Base-by-base conservation (phyloP, 2,888 invertebrate genomes). In the Drosophila mercatorum region DNA sequence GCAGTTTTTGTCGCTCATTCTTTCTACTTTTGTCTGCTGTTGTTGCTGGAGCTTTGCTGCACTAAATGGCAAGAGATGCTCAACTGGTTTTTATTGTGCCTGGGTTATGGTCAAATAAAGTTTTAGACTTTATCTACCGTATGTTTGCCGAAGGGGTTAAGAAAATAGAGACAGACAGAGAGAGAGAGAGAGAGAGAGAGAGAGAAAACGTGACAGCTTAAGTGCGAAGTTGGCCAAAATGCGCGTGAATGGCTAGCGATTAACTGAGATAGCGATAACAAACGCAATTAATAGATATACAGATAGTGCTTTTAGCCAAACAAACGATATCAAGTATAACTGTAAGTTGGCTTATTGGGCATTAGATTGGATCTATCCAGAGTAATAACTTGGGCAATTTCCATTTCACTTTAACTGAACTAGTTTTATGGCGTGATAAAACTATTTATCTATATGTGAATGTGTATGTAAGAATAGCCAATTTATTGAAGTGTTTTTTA, bases 11-110 rank as follows among this genome's bases (percentile, higher is more conserved):
- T 70, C 59, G 22, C 47, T 40, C 17, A 22, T 28, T 46, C 22
- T 41, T 53, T 43, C 46, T n/a, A 28, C 38, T 28, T 49, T 17
- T 43, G 47, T 11, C 17, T 55, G 41, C 17, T 55, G 41, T 1
- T 43, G 49, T 11, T 36, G 49, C 49, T 55, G 40, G 5, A 31
- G 40, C 51, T 51, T 68, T 56, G 46, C 53, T 58, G 64, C 83
- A 83, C 72, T 79, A 83, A 83, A 80, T 82, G 77, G 72, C 31
- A 41, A 68, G 75, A 62, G 62, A 71, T 73, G 69, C 88, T 74
- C 78, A 89, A 78, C 84, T 74, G 64, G 72, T 70, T 89, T 89
- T 83, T 89, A 89, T 88, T 75, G 68, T 73, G 57, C 41, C 58
- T 14, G 43, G 71, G 63, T 86, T 83, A 80, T 77, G 83, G 65